These are phyloP conservation scores for Gymnoscopelus braueri DNA, from an alignment of 2,797 vertebrate genomes.

Conservation along the genomic window DNA sequence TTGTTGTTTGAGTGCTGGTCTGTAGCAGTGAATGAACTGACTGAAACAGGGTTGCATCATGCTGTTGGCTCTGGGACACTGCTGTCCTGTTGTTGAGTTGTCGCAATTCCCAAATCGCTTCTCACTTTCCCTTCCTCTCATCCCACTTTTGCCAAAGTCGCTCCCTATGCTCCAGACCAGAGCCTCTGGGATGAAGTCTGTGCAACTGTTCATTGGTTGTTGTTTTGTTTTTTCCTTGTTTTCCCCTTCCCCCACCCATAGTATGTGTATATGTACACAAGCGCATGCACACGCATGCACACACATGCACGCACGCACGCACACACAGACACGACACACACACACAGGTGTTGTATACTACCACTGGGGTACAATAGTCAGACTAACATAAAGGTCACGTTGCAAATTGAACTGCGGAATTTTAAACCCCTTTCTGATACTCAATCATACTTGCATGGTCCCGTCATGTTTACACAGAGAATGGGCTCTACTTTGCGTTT, in stretches of 20 bases:
- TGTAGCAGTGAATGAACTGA: neutral
- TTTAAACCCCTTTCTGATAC: too few relatives aligned
- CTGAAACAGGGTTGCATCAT: neutral
- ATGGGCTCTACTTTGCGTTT: too few relatives aligned
- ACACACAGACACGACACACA: neutral
- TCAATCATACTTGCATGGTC: too few relatives aligned
- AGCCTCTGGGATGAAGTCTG: conserved; percentile 1
- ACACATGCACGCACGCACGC: too few relatives aligned
- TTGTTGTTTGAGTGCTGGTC: neutral
- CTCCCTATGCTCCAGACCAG: conserved; percentile 10
- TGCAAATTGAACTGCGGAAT: too few relatives aligned
- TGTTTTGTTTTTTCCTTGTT: conserved; percentile 24
- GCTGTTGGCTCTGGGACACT: neutral
- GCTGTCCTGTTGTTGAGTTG: neutral
- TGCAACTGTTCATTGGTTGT: neutral
- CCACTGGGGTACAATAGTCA: too few relatives aligned
- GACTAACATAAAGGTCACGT: too few relatives aligned
- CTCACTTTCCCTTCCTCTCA: neutral
- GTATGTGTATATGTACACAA: neutral
- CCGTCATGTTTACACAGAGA: too few relatives aligned
- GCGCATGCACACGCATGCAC: too few relatives aligned
- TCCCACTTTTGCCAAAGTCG: conserved; percentile 13
- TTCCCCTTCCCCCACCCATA: conserved; percentile 23
- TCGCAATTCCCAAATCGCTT: neutral
- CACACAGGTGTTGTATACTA: neutral